Conservation (phyloP, 2,888 invertebrate species). For the Augiades crinisus region DNA sequence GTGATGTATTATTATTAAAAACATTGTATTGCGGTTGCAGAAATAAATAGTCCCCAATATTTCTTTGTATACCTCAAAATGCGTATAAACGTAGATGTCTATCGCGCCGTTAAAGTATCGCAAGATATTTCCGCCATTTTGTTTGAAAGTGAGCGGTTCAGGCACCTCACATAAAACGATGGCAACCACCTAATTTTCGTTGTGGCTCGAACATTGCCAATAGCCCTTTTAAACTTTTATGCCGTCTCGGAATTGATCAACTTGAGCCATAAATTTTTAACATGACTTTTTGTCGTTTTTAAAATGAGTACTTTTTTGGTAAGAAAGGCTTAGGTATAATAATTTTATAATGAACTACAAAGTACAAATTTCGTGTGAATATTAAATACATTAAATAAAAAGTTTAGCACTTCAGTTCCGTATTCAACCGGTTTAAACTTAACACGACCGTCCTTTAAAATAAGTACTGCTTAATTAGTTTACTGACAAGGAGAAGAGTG, state of each 20-base stretch:
- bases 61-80: neutral
- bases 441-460: too few species aligned
- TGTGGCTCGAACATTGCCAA: constrained; percentile 15
- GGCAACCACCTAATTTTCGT: constrained; percentile 22
- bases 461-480: too few species aligned
- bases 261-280: constrained; percentile 10
- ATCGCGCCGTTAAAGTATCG: neutral
- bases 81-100: too few species aligned
- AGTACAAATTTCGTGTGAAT: too few species aligned
- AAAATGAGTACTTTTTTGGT: neutral
- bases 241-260: constrained; percentile 12
- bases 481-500: too few species aligned
- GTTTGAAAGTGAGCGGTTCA: constrained; percentile 51
- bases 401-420: too few species aligned
- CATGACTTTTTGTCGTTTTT: constrained; percentile 30
- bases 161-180: constrained; percentile 17
- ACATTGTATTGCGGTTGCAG: too few species aligned
- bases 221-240: constrained; percentile 39
- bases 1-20: too few species aligned
- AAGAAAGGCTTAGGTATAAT: neutral
- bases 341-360: neutral
- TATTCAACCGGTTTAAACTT: too few species aligned
- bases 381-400: too few species aligned
- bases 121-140: constrained; percentile 47
- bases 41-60: too few species aligned